A percentile compares a stretch with the other conserved stretches of the same genome.
These are phyloP conservation scores for Fopius arisanus DNA, from an alignment of 1,140 invertebrate species.

Conservation along the genomic window DNA sequence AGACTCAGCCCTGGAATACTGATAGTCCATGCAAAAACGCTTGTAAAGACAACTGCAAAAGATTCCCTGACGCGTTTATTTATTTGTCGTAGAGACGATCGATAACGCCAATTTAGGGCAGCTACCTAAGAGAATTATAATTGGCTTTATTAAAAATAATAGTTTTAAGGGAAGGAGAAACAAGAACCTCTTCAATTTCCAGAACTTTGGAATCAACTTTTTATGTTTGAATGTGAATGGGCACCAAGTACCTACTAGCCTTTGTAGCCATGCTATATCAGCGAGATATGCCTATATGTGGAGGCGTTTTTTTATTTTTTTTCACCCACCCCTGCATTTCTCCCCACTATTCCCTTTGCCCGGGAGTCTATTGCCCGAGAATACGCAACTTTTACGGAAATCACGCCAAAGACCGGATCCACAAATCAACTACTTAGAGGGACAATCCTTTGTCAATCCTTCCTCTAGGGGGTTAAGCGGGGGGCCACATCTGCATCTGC, in stretches of 20 bases:
- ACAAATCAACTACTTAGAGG: too few relatives aligned
- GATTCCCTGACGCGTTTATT: conserved; percentile 46
- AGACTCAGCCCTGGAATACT: conserved; percentile 36
- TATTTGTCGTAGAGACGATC: too few relatives aligned
- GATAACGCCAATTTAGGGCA: conserved; percentile 39
- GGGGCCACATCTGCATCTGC: too few relatives aligned
- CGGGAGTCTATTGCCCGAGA: too few relatives aligned
- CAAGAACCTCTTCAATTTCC: conserved; percentile 53
- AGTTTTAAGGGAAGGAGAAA: conserved; percentile 51
- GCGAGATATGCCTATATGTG: background rate
- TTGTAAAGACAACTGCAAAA: conserved; percentile 49
- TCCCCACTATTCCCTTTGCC: too few relatives aligned
- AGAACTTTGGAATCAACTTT: conserved; percentile 37
- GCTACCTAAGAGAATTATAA: conserved; percentile 43
- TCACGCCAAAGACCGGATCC: too few relatives aligned
- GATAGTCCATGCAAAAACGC: conserved; percentile 48
- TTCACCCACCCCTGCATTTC: too few relatives aligned
- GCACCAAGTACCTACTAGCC: conserved; percentile 33
- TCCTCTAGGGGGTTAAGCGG: too few relatives aligned
- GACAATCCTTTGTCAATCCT: too few relatives aligned
- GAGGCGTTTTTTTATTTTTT: too few relatives aligned
- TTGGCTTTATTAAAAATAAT: conserved; percentile 39
- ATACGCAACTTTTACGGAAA: too few relatives aligned
- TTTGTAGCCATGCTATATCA: background rate
- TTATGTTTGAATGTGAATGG: conserved; percentile 46